A percentile compares a stretch with the other conserved stretches of the same genome.
These are phyloP conservation scores for Pyrochroa serraticornis DNA, from an alignment of 2,888 invertebrate genomes.

Conservation along the genomic window DNA sequence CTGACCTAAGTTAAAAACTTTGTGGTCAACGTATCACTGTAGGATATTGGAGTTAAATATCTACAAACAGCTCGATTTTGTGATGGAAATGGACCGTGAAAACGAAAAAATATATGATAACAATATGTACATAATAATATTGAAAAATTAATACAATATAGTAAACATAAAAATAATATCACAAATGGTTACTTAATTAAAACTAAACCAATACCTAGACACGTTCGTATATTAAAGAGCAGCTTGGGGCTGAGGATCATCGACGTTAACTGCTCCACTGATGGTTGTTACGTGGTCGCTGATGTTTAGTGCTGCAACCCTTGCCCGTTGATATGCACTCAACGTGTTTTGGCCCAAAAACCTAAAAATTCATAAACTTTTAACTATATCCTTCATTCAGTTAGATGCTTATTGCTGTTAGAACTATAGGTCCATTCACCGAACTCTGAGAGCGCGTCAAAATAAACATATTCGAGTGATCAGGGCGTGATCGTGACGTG, in stretches of 20 bases:
- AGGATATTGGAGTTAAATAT: too few relatives aligned
- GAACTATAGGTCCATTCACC: too few relatives aligned
- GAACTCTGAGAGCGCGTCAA: too few relatives aligned
- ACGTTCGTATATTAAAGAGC: constrained; percentile 35
- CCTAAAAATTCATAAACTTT: constrained; percentile 59
- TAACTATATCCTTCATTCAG: constrained; percentile 6
- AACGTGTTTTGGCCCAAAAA: constrained; percentile 86
- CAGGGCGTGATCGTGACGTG: too few relatives aligned
- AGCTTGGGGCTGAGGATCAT: constrained; percentile 47
- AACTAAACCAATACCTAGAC: not conserved
- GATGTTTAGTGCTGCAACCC: constrained; percentile 85
- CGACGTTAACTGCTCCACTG: constrained; percentile 61
- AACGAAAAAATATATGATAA: too few relatives aligned
- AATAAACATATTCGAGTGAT: too few relatives aligned
- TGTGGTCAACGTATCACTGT: too few relatives aligned
- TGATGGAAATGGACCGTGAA: too few relatives aligned
- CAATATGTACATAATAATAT: too few relatives aligned
- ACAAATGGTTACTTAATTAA: constrained; percentile 16
- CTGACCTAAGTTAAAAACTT: too few relatives aligned
- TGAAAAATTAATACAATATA: too few relatives aligned
- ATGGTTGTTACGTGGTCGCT: constrained; percentile 61
- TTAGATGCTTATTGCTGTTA: not conserved
- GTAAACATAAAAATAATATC: constrained; percentile 11
- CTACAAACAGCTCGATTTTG: too few relatives aligned
- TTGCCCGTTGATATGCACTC: constrained; percentile 89